Evolutionary conservation across 2,888 invertebrate species (phyloP).

Genomic region (Cantharis rustica): DNA sequence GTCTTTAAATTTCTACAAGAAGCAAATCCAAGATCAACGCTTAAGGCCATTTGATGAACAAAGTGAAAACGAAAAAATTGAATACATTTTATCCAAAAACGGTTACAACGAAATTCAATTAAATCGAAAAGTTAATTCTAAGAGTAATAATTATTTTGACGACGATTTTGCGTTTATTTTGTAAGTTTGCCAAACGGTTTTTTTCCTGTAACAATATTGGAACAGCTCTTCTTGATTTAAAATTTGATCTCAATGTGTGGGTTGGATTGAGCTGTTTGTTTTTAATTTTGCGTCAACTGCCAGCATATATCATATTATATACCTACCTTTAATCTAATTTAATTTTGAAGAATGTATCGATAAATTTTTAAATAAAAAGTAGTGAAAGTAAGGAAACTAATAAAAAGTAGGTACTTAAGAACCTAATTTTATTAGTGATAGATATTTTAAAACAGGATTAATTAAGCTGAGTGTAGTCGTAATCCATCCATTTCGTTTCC

Average conservation of each 20-base stretch:
- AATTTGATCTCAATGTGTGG: background rate
- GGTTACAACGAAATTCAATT: background rate
- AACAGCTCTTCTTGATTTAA: background rate
- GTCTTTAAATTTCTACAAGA: conserved; percentile 19
- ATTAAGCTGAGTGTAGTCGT: background rate
- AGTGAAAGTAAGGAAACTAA: background rate
- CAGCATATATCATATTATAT: background rate
- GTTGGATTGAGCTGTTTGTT: background rate
- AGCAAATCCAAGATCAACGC: conserved; percentile 29
- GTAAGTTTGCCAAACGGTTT: background rate
- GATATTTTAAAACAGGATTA: background rate
- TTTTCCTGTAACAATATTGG: background rate
- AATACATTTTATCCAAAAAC: background rate
- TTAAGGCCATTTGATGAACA: conserved; percentile 25
- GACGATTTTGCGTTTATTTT: background rate
- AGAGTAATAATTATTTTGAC: background rate
- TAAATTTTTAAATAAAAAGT: background rate
- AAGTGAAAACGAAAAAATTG: conserved; percentile 16
- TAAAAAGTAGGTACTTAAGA: background rate
- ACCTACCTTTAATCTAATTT: background rate
- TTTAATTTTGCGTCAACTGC: background rate
- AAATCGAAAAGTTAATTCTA: background rate
- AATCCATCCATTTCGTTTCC: background rate
- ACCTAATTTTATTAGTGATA: background rate
- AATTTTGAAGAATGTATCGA: background rate